Conservation (phyloP, 2,888 invertebrate species). For the Thelaira solivaga region DNA sequence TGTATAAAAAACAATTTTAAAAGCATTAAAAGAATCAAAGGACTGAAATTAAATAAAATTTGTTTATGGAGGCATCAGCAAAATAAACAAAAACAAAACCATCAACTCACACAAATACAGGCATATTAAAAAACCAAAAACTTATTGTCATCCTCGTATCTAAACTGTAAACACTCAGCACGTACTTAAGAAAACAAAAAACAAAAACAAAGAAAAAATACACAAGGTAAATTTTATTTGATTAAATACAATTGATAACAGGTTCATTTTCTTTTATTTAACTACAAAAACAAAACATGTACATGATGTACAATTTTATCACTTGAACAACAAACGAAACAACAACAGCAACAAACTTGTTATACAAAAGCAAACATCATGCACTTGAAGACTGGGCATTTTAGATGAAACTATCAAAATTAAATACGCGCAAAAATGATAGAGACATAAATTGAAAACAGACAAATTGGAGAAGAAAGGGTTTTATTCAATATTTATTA, state of each 20-base stretch:
- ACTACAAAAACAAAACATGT: constrained; percentile 27
- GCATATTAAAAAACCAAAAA: neutral
- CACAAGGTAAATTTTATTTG: constrained; percentile 48
- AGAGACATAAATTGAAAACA: neutral
- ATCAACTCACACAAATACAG: constrained; percentile 2
- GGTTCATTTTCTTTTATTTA: constrained; percentile 56
- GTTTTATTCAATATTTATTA: too few species aligned
- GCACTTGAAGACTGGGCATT: neutral
- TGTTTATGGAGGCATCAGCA: constrained; percentile 57
- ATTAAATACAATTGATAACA: constrained; percentile 62
- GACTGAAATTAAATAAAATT: constrained; percentile 54
- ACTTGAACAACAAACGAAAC: constrained; percentile 6
- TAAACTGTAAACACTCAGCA: constrained; percentile 9
- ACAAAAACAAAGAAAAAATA: constrained; percentile 9
- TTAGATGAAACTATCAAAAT: too few species aligned
- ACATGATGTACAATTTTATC: constrained; percentile 47
- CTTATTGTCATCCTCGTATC: neutral
- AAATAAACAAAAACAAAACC: constrained; percentile 31
- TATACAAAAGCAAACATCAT: constrained; percentile 7
- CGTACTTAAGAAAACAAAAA: neutral
- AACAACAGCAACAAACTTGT: constrained; percentile 15
- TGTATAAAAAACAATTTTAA: constrained; percentile 24
- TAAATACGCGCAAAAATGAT: too few species aligned
- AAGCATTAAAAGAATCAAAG: constrained; percentile 15
- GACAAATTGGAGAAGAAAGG: too few species aligned